A percentile compares a stretch with the other conserved stretches of the same genome.
These are phyloP conservation scores for Epirrhoe alternata DNA, from an alignment of 2,888 invertebrate species.

Conservation along the genomic window DNA sequence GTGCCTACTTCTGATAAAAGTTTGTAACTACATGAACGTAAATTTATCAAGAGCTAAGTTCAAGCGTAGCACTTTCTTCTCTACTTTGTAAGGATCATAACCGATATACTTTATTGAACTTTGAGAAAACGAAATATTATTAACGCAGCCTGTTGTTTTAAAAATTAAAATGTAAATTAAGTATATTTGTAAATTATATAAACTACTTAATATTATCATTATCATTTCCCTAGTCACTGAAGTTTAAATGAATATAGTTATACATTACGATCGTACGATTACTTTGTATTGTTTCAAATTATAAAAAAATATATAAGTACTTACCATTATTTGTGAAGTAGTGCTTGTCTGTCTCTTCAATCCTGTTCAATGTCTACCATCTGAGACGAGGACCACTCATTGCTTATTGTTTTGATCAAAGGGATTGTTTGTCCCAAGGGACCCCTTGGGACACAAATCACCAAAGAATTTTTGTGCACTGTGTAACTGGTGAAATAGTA, in stretches of 20 bases:
- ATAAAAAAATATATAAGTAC: neutral
- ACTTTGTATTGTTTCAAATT: neutral
- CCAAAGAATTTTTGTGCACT: neutral
- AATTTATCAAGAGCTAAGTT: neutral
- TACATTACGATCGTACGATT: neutral
- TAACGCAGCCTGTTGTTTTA: neutral
- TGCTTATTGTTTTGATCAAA: no score
- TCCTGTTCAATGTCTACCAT: no score
- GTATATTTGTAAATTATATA: neutral
- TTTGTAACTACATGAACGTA: neutral
- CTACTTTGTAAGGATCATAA: neutral
- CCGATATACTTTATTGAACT: neutral
- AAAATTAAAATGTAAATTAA: neutral
- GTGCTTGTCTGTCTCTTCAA: no score
- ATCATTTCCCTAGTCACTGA: constrained; percentile 13
- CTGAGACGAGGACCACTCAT: no score
- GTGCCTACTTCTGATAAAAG: constrained; percentile 5
- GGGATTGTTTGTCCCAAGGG: no score
- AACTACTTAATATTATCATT: neutral
- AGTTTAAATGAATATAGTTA: neutral
- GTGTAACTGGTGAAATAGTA: neutral
- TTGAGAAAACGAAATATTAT: neutral
- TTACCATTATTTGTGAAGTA: no score
- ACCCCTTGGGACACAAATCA: neutral
- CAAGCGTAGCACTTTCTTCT: neutral